Percentiles rank a stretch among this genome's conserved stretches.
Evolutionary conservation across 1,140 invertebrate genomes (phyloP).

Genomic region (Chlorops oryzae): DNA sequence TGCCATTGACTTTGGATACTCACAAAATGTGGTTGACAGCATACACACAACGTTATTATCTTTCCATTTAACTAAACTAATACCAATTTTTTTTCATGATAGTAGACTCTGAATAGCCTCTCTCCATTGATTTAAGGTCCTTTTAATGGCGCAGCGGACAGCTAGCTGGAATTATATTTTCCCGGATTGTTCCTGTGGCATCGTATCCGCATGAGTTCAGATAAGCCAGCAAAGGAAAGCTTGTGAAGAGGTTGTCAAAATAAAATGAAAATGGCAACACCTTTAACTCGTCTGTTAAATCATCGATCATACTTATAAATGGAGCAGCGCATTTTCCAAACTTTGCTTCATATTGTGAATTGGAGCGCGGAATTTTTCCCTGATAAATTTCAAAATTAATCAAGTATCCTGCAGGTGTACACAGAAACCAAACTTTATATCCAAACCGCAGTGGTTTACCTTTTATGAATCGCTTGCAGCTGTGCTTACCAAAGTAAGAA

Average conservation of each 20-base stretch:
- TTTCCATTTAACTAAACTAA: conserved; percentile 13
- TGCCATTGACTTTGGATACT: conserved; percentile 10
- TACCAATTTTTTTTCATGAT: conserved; percentile 5
- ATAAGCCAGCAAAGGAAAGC: conserved; percentile 21
- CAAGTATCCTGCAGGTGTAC: too few species aligned
- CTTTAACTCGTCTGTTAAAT: conserved; percentile 14
- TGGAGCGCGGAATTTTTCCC: conserved; percentile 21
- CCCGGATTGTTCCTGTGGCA: conserved; percentile 24
- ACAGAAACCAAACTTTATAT: too few species aligned
- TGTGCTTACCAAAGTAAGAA: conserved; percentile 32
- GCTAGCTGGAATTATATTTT: conserved; percentile 20
- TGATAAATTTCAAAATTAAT: conserved; percentile 38
- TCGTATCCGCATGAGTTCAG: conserved; percentile 15
- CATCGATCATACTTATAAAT: too few species aligned
- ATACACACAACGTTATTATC: conserved; percentile 21
- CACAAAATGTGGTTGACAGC: conserved; percentile 23
- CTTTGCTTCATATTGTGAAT: conserved; percentile 16
- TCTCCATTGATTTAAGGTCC: conserved; percentile 14
- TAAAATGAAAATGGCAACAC: conserved; percentile 22
- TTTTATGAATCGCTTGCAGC: conserved; percentile 30
- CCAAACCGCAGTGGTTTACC: too few species aligned
- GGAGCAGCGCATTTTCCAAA: conserved; percentile 29
- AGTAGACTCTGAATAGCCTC: conserved; percentile 8
- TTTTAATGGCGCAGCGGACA: conserved; percentile 18
- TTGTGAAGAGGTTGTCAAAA: conserved; percentile 34